A percentile compares a stretch with the other conserved stretches of the same genome.
Evolutionary conservation across 2,888 invertebrate genomes (phyloP).

Genomic region (Parthenolecanium corni): DNA sequence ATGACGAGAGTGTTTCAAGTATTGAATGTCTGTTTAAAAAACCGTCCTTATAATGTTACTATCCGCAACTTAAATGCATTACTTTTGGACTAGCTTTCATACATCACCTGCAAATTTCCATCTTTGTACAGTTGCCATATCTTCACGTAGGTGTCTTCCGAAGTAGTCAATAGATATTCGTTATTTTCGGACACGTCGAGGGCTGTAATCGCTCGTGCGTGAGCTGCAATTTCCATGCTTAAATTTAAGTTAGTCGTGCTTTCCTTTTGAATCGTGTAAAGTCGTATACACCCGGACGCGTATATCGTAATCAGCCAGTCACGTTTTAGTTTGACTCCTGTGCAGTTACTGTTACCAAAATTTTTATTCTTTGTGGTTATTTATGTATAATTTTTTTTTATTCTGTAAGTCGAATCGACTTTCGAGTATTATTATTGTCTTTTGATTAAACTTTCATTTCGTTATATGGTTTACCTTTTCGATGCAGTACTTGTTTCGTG

Average conservation of each 20-base stretch:
- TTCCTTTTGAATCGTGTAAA: slow-evolving; percentile 32
- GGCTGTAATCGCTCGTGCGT: slow-evolving; percentile 36
- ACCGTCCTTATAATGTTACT: slow-evolving; percentile 31
- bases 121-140: slow-evolving; percentile 35
- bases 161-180: slow-evolving; percentile 34
- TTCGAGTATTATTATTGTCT: background rate
- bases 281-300: slow-evolving; percentile 36
- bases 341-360: slow-evolving; percentile 24
- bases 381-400: background rate
- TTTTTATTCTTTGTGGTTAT: background rate
- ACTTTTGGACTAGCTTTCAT: background rate
- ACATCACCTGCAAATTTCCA: slow-evolving; percentile 5
- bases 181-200: slow-evolving; percentile 34
- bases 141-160: slow-evolving; percentile 36
- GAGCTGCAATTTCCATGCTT: slow-evolving; percentile 35
- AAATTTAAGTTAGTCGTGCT: slow-evolving; percentile 30
- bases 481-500: slow-evolving; percentile 26
- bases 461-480: slow-evolving; percentile 30
- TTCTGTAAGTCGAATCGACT: background rate
- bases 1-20: no score
- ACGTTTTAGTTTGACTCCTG: slow-evolving; percentile 24
- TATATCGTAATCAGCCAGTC: slow-evolving; percentile 35
- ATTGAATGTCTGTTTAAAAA: no score
- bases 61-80: background rate
- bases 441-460: background rate